A percentile compares a stretch with the other conserved stretches of the same genome.
phyloP scores from a whole-genome alignment of 1,140 invertebrate genomes.

The Cyclina sinensis region DNA sequence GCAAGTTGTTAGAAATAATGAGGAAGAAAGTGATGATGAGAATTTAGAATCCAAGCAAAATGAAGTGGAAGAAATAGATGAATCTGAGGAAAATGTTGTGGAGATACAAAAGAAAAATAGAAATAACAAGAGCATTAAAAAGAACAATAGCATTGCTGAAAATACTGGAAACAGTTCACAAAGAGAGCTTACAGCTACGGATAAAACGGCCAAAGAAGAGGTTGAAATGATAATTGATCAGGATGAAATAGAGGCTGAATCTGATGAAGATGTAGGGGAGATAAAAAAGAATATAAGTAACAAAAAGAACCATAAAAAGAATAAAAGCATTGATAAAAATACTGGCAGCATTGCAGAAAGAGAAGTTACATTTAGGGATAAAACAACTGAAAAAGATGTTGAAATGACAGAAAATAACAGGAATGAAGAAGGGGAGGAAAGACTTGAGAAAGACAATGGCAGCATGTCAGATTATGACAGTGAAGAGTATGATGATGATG shows the following conservation, averaged over 20 bases:
- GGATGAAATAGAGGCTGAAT: background rate
- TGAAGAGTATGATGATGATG: background rate
- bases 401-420: background rate
- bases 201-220: background rate
- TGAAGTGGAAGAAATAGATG: background rate
- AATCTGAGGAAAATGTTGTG: conserved; percentile 8
- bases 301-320: background rate
- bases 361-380: background rate
- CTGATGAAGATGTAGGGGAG: no score
- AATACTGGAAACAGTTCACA: background rate
- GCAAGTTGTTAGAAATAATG: background rate
- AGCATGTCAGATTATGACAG: background rate
- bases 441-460: background rate
- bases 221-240: no score
- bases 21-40: conserved; percentile 40
- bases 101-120: no score
- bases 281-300: background rate
- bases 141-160: background rate
- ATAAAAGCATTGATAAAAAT: background rate
- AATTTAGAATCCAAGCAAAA: background rate
- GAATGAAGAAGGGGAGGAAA: background rate
- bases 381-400: background rate
- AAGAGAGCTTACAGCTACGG: background rate
- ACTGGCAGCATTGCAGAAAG: background rate
- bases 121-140: background rate